These are phyloP conservation scores for Phyllotis vaccarum DNA, from an alignment of 2,797 vertebrate species.

Conservation along the genomic window DNA sequence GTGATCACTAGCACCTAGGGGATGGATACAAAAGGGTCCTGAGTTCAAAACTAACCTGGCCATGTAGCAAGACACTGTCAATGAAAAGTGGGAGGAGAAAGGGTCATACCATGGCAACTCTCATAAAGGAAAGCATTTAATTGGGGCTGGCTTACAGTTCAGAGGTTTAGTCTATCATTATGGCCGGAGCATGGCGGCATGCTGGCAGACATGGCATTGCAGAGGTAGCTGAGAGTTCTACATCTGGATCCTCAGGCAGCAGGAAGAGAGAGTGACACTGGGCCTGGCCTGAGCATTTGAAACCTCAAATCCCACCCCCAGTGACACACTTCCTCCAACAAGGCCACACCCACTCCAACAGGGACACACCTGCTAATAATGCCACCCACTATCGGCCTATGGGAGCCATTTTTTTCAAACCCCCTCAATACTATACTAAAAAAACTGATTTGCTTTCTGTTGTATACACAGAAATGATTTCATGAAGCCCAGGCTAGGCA, in stretches of 20 bases:
- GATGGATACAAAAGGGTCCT: neutral
- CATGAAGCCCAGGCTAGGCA: neutral
- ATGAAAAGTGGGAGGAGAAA: neutral
- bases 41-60: neutral
- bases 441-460: neutral
- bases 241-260: neutral
- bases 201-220: neutral
- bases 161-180: neutral
- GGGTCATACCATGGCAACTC: neutral
- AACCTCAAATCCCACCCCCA: neutral
- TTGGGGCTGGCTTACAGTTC: neutral
- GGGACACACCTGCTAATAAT: neutral
- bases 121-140: neutral
- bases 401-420: neutral
- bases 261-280: neutral
- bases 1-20: neutral
- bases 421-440: neutral
- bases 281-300: neutral
- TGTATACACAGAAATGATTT: neutral
- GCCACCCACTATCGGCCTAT: neutral
- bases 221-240: neutral
- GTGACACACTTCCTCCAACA: neutral
- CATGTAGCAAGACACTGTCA: neutral
- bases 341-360: neutral
- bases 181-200: neutral